Evolutionary conservation across 2,113 vertebrate species (phyloP).

Genomic region (Macrotis lagotis): DNA sequence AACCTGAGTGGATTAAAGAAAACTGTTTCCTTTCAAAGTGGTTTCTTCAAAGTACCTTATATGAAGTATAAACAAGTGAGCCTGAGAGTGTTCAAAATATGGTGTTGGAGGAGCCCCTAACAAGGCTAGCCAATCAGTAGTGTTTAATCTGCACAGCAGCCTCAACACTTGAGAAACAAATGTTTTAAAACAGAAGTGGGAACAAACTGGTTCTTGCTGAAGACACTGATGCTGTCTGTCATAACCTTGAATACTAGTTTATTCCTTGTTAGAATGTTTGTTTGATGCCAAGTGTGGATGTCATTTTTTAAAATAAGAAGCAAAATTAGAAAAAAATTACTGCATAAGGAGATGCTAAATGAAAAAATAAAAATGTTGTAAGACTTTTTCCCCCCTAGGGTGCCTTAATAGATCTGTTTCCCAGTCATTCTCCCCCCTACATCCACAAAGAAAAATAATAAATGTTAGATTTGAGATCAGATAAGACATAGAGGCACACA

Average conservation of each 20-base stretch:
- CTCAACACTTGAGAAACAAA: constrained; percentile 22
- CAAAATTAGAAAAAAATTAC: background rate
- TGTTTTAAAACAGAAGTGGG: constrained; percentile 51
- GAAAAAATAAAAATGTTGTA: background rate
- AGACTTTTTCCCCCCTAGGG: background rate
- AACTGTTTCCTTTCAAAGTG: background rate
- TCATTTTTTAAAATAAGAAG: background rate
- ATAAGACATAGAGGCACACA: background rate
- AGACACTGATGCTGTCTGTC: background rate
- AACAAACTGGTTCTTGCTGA: background rate
- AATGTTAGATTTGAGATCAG: background rate
- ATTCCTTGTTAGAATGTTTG: background rate
- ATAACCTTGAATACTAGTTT: background rate
- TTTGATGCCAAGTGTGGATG: background rate
- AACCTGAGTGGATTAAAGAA: background rate
- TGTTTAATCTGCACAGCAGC: background rate
- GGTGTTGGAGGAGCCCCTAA: background rate
- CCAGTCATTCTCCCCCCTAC: background rate
- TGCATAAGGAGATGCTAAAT: background rate
- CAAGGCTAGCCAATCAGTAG: background rate
- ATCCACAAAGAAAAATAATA: constrained; percentile 1
- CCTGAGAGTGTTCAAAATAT: background rate
- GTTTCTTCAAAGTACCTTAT: constrained; percentile 27
- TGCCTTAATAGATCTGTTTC: background rate
- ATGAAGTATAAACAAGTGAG: constrained; percentile 23